Conservation (phyloP, 2,888 invertebrate species). For the Tetranychus piercei region DNA sequence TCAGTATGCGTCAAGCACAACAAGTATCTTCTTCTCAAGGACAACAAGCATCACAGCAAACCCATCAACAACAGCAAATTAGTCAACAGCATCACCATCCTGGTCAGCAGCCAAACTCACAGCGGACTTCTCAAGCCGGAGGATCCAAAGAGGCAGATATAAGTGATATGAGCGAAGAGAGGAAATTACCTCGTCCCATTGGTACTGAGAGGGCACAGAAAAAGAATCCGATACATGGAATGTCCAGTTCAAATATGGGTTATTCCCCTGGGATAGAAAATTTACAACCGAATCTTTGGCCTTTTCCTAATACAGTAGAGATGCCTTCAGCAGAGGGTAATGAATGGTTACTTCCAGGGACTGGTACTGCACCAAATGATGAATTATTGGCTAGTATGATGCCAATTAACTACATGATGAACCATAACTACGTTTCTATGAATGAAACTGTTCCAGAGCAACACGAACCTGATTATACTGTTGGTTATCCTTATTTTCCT, state of each 20-base stretch:
- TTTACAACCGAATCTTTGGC: not conserved
- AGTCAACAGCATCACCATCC: not conserved
- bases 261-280: not conserved
- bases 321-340: not conserved
- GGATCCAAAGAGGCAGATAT: not conserved
- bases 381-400: not conserved
- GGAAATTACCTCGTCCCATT: slow-evolving; percentile 33
- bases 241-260: not conserved
- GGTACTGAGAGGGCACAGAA: slow-evolving; percentile 34
- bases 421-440: not conserved
- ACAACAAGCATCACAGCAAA: not conserved
- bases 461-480: not conserved
- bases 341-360: not conserved
- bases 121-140: not conserved
- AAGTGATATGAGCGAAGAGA: slow-evolving; percentile 28
- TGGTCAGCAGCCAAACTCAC: not conserved
- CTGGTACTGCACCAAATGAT: not conserved
- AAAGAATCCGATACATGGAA: not conserved
- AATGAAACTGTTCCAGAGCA: not conserved
- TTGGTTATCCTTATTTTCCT: not conserved
- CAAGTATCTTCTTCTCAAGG: not conserved
- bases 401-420: not conserved
- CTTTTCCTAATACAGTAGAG: not conserved
- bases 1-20: slow-evolving; percentile 12
- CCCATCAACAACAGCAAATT: not conserved